These are phyloP conservation scores for Luffia ferchaultella DNA, from an alignment of 2,888 invertebrate species.

Conservation along the genomic window DNA sequence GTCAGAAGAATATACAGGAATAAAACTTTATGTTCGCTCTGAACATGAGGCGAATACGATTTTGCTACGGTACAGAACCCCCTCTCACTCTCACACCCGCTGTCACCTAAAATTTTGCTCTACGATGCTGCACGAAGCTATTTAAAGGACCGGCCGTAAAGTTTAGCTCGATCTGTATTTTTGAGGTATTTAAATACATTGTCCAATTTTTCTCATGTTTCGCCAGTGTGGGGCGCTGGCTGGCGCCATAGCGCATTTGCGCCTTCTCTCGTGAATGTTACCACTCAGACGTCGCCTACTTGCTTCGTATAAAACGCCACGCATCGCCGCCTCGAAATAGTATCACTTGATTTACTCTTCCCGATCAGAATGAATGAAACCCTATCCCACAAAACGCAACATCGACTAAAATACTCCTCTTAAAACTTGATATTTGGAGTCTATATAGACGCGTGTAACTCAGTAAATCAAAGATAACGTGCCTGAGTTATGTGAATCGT, in stretches of 20 bases:
- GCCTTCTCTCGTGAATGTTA: neutral
- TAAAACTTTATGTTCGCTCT: too few species aligned
- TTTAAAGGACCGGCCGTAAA: too few species aligned
- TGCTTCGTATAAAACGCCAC: constrained; percentile 32
- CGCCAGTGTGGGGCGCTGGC: too few species aligned
- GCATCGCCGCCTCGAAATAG: constrained; percentile 45
- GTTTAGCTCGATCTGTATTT: too few species aligned
- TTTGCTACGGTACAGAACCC: too few species aligned
- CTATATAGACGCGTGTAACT: constrained; percentile 27
- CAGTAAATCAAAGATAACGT: constrained; percentile 52
- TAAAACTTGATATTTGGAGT: neutral
- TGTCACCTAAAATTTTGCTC: too few species aligned
- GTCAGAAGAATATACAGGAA: too few species aligned
- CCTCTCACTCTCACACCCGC: too few species aligned
- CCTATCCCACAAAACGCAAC: neutral
- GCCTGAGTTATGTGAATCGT: constrained; percentile 47
- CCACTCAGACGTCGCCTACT: constrained; percentile 20
- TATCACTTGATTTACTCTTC: constrained; percentile 46
- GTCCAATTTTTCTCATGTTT: too few species aligned
- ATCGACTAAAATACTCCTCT: neutral
- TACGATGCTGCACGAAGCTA: too few species aligned
- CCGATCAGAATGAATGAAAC: neutral
- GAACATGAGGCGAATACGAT: too few species aligned
- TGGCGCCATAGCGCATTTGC: constrained; percentile 27
- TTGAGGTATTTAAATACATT: too few species aligned